These are phyloP conservation scores for Selene dorsalis DNA, from an alignment of 2,797 vertebrate genomes.

Conservation along the genomic window DNA sequence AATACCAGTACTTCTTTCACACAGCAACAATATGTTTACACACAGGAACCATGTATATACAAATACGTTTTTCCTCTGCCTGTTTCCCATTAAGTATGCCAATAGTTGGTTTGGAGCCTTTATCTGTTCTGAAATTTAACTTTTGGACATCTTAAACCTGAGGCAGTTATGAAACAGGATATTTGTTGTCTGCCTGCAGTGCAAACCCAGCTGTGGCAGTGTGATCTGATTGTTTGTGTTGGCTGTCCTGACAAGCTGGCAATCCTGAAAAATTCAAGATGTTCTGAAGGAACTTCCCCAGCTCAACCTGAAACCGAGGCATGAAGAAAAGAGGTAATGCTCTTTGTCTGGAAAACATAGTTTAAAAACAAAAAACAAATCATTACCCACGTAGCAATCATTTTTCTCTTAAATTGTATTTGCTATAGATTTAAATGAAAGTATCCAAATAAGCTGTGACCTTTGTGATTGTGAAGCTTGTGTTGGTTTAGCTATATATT, in stretches of 20 bases:
- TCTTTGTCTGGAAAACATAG: background rate
- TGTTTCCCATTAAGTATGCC: background rate
- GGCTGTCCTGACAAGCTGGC: slow-evolving; percentile 77
- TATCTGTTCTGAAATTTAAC: background rate
- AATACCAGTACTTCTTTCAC: background rate
- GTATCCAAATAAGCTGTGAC: slow-evolving; percentile 7
- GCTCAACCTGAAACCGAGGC: slow-evolving; percentile 22
- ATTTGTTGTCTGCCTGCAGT: slow-evolving; percentile 78
- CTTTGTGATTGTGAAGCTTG: slow-evolving; percentile 30
- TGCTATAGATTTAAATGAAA: slow-evolving; percentile 6
- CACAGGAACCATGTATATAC: background rate
- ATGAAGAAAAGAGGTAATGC: slow-evolving; percentile 51
- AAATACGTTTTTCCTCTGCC: background rate
- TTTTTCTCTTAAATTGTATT: background rate
- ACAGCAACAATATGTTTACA: too few species aligned
- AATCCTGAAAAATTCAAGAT: slow-evolving; percentile 53
- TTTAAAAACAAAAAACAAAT: slow-evolving; percentile 14
- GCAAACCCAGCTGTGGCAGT: slow-evolving; percentile 86
- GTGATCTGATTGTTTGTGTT: slow-evolving; percentile 89
- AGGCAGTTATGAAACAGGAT: slow-evolving; percentile 25
- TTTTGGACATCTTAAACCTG: slow-evolving; percentile 11
- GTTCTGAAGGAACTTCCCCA: slow-evolving; percentile 16
- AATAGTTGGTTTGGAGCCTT: background rate
- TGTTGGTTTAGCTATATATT: background rate
- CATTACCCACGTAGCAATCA: background rate